These are phyloP conservation scores for Cheilosia urbana DNA, from an alignment of 2,888 invertebrate genomes.

Conservation along the genomic window DNA sequence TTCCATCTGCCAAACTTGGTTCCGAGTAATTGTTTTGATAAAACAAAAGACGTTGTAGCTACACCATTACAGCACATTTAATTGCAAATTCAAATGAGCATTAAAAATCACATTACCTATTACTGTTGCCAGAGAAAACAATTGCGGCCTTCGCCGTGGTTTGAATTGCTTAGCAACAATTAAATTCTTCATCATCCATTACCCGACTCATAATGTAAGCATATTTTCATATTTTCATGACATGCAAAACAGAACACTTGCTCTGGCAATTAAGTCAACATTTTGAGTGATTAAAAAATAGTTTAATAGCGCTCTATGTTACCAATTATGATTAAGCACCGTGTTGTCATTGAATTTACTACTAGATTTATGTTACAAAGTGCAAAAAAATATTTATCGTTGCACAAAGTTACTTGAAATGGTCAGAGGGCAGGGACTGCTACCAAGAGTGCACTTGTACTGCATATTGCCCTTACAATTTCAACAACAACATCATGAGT, in stretches of 20 bases:
- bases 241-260: constrained; percentile 15
- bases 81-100: constrained; percentile 32
- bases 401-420: not conserved
- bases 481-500: not conserved
- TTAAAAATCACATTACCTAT: constrained; percentile 13
- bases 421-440: constrained; percentile 10
- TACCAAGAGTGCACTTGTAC: not conserved
- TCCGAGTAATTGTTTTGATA: not conserved
- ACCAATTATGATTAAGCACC: constrained; percentile 36
- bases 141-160: constrained; percentile 40
- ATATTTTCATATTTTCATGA: constrained; percentile 56
- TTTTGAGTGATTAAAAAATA: constrained; percentile 41
- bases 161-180: constrained; percentile 29
- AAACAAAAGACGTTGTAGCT: not conserved
- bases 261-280: constrained; percentile 20
- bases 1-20: not conserved
- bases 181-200: constrained; percentile 36
- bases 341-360: constrained; percentile 37
- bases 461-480: not conserved
- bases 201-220: constrained; percentile 24
- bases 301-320: constrained; percentile 13
- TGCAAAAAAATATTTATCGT: not conserved
- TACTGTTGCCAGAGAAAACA: constrained; percentile 7
- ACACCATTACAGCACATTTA: constrained; percentile 30
- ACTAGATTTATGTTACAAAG: not conserved